phyloP scores from a whole-genome alignment of 2,888 invertebrate genomes.

The Cecidostiba fungosa region DNA sequence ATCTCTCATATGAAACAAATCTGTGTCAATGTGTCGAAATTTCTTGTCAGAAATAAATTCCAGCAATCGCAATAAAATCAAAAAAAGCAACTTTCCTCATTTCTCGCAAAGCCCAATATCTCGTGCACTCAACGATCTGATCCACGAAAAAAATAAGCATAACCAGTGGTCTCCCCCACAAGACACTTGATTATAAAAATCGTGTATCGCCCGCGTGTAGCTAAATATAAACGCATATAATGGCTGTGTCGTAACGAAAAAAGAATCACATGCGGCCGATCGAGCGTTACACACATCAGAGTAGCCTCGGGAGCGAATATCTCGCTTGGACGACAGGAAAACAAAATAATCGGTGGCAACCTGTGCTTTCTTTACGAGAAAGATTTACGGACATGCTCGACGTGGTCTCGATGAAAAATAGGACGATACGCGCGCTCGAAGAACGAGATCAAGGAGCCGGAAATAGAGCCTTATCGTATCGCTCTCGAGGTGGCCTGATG shows the following conservation, averaged over 20 bases:
- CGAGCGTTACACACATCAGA: not conserved
- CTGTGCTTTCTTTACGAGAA: not conserved
- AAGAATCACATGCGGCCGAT: conserved; percentile 9
- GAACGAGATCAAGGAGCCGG: conserved; percentile 36
- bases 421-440: conserved; percentile 11
- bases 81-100: not conserved
- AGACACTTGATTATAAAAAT: conserved; percentile 3
- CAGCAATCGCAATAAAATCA: not conserved
- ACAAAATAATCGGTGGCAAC: conserved; percentile 3
- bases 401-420: conserved; percentile 44
- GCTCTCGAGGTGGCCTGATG: not conserved
- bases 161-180: not conserved
- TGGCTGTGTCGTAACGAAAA: not conserved
- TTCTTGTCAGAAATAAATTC: not conserved
- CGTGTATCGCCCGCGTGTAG: not conserved
- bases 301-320: not conserved
- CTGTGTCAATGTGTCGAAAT: conserved; percentile 1
- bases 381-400: not conserved
- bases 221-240: conserved; percentile 33
- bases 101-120: not conserved
- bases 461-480: conserved; percentile 59
- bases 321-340: not conserved
- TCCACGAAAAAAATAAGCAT: not conserved
- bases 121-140: not conserved
- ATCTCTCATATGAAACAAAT: not conserved